Conservation (phyloP, 2,113 vertebrate genomes). For the Megaceryle torquata region DNA sequence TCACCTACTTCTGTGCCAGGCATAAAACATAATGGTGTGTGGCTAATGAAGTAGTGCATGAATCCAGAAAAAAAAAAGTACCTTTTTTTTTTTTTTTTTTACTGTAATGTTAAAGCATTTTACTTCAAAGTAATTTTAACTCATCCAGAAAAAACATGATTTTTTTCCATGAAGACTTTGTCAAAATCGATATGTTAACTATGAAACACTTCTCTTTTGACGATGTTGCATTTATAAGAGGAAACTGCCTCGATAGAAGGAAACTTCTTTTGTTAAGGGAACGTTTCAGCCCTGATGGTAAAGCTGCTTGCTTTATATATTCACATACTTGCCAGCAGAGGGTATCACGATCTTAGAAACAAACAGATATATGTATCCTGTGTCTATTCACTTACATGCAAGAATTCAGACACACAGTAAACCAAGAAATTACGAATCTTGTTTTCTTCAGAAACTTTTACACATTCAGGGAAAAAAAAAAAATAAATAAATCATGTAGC, state of each 20-base stretch:
- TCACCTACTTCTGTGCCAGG: slow-evolving; percentile 47
- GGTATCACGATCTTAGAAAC: slow-evolving; percentile 50
- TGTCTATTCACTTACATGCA: background rate
- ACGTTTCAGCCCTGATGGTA: background rate
- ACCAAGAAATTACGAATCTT: background rate
- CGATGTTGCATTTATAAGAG: background rate
- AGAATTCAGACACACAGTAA: background rate
- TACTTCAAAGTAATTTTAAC: slow-evolving; percentile 17
- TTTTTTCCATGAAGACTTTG: slow-evolving; percentile 3
- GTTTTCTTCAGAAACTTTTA: background rate
- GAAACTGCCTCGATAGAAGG: background rate
- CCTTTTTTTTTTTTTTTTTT: background rate
- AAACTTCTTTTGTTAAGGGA: background rate
- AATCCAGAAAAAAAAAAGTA: background rate
- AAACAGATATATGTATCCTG: background rate
- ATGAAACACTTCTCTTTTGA: background rate
- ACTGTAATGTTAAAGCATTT: background rate
- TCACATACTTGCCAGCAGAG: slow-evolving; percentile 55
- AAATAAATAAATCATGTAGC: background rate
- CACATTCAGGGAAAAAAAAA: background rate
- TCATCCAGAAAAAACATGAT: background rate
- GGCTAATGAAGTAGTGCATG: background rate
- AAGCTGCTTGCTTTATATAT: background rate
- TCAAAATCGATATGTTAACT: background rate
- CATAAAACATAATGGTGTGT: slow-evolving; percentile 8